Base-by-base conservation (phyloP, 2,888 invertebrate genomes). In the Lacanobia oleracea region DNA sequence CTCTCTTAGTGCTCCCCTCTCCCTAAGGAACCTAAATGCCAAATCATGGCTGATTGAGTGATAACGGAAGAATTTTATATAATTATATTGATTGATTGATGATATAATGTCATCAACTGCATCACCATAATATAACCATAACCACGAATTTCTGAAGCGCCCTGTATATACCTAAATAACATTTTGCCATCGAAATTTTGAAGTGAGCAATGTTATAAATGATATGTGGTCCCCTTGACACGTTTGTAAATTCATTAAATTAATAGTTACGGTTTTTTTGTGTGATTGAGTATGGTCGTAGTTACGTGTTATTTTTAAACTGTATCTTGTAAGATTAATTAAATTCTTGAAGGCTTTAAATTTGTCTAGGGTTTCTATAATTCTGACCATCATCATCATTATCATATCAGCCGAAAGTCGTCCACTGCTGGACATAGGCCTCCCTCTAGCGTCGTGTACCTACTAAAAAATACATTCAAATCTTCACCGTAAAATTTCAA, bases 161-260 rank as follows among this genome's bases (percentile, higher is more conserved):
- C 14, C 43, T 14, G 5, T 43, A 14, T 7, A 8, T 50, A 50
- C n/a, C n/a, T 48, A 50, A n/a, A 7, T 48, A 65, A 63, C 51
- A 65, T 40, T 56, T 62, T 74, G 60, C 60, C 72, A 75, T 71
- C 62, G 33, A 60, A 62, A 76, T 74, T 75, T 45, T 50, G 45
- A 71, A 60, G 40, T 64, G 45, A 50, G n/a, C 50, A 33, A 70
- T 67, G 63, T 43, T 45, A 21, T 23, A 56, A 79, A 59, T 63
- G 67, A 50, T 40, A 48, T 40, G 37, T 45, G 57, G 53, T 54
- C 45, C 53, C 61, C 67, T 62, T 65, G 71, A 67, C 53, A 56
- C 27, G 53, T 65, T 74, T 71, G 23, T 0, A 51, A 71, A 65
- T 53, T 21, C 16, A 43, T 61, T 23, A 21, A 45, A 40, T 51